A percentile compares a stretch with the other conserved stretches of the same genome.
Evolutionary conservation across 2,888 invertebrate genomes (phyloP).

Genomic region (Noctua fimbriata): DNA sequence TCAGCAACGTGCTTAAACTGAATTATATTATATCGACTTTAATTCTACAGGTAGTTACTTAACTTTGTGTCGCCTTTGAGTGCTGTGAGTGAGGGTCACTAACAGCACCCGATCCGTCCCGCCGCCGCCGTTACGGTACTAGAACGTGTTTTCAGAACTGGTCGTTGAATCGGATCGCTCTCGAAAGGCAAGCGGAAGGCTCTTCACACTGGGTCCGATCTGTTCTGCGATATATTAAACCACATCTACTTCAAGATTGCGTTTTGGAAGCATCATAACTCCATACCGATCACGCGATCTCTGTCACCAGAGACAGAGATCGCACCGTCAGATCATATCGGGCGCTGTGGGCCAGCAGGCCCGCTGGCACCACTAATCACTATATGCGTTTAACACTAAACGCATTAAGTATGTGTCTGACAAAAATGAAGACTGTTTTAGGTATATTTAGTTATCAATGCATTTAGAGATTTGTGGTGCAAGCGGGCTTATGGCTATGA

Average conservation of each 20-base stretch:
- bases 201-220: not conserved
- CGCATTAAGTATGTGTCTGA: not conserved
- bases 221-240: not conserved
- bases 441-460: not conserved
- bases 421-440: not conserved
- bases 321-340: not conserved
- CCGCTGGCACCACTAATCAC: not conserved
- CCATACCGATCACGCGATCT: not conserved
- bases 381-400: too few relatives aligned
- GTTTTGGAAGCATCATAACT: not conserved
- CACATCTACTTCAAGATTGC: not conserved
- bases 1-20: too few relatives aligned
- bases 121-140: not conserved
- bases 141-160: not conserved
- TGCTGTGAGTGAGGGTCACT: too few relatives aligned
- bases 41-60: not conserved
- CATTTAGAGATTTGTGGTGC: not conserved
- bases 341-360: not conserved
- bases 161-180: not conserved
- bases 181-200: not conserved
- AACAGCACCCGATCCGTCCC: not conserved
- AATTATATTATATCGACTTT: too few relatives aligned
- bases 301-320: not conserved
- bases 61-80: not conserved
- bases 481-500: not conserved